phyloP scores from a whole-genome alignment of 2,113 vertebrate species.

The Alethe castanea region DNA sequence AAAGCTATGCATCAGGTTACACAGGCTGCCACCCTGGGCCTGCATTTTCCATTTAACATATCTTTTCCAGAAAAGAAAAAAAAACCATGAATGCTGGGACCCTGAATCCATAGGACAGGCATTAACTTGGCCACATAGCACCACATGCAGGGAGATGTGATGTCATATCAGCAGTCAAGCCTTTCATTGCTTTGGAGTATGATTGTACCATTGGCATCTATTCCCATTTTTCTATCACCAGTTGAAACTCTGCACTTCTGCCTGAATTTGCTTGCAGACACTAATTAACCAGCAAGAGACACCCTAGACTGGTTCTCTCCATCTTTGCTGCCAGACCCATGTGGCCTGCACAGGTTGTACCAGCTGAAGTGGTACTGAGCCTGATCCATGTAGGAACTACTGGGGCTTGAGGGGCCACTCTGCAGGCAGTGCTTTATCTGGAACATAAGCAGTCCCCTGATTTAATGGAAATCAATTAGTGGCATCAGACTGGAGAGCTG shows the following conservation, averaged over 20 bases:
- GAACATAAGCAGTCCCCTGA: not conserved
- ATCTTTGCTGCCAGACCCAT: not conserved
- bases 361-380: not conserved
- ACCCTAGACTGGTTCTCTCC: not conserved
- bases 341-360: not conserved
- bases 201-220: not conserved
- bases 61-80: not conserved
- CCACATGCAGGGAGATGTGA: accelerated
- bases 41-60: not conserved
- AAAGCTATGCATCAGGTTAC: not conserved
- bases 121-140: not conserved
- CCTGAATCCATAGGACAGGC: not conserved
- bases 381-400: not conserved
- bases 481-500: not conserved
- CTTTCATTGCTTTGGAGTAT: not conserved
- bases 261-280: not conserved
- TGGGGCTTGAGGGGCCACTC: not conserved
- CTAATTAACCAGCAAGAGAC: not conserved
- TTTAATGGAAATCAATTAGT: conserved; percentile 44
- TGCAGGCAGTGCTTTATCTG: not conserved
- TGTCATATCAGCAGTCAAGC: not conserved
- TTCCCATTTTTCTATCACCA: not conserved
- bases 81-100: not conserved
- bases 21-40: accelerated
- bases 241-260: not conserved